A percentile compares a stretch with the other conserved stretches of the same genome.
These are phyloP conservation scores for Machaerirhynchus nigripectus DNA, from an alignment of 2,113 vertebrate genomes.

Conservation along the genomic window DNA sequence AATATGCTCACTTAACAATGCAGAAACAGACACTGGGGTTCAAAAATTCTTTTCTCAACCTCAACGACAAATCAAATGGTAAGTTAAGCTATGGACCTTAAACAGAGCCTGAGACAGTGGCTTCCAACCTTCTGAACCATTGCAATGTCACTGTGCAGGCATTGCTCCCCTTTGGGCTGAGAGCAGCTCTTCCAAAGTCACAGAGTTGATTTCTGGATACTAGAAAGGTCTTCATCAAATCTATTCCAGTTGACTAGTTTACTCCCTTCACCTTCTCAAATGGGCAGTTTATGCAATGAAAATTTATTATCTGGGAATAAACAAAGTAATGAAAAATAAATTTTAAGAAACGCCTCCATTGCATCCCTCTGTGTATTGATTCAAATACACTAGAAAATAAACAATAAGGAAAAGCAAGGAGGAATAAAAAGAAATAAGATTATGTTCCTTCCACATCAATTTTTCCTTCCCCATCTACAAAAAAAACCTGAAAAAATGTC, in stretches of 20 bases:
- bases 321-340: background rate
- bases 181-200: background rate
- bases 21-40: background rate
- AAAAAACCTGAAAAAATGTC: fast-evolving
- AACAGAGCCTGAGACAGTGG: background rate
- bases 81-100: background rate
- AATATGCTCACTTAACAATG: background rate
- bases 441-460: background rate
- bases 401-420: background rate
- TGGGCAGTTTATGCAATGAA: background rate
- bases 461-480: background rate
- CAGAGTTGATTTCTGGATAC: background rate
- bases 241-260: background rate
- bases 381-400: background rate
- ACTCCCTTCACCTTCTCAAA: background rate
- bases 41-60: background rate
- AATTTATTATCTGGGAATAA: background rate
- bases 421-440: background rate
- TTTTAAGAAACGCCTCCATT: background rate
- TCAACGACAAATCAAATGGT: background rate
- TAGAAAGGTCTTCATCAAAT: background rate
- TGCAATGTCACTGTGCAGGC: background rate
- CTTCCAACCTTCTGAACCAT: background rate
- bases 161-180: background rate
- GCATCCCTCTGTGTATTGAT: background rate